phyloP scores from a whole-genome alignment of 2,797 vertebrate species.

The Naso thynnoides region DNA sequence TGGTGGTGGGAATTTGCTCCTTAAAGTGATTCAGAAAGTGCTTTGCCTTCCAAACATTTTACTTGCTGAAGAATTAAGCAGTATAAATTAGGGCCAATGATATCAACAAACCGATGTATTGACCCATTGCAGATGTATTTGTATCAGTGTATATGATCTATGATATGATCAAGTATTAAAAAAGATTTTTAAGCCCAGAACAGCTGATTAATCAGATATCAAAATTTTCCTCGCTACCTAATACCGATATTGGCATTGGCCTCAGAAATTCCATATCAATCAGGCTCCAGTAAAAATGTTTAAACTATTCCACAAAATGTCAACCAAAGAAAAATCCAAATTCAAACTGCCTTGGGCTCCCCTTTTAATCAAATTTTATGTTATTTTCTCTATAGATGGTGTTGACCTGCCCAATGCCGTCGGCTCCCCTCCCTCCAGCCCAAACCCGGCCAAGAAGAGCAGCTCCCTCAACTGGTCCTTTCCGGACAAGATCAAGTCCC shows the following conservation, averaged over 20 bases:
- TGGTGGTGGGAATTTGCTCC: slow-evolving; percentile 32
- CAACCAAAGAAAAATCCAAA: slow-evolving; percentile 4
- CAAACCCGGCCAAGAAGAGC: slow-evolving; percentile 93
- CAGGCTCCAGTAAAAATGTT: slow-evolving; percentile 4
- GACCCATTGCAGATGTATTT: too few species aligned
- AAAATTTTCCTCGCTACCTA: too few species aligned
- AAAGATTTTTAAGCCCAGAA: too few species aligned
- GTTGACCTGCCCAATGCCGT: slow-evolving; percentile 79
- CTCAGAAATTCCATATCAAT: too few species aligned
- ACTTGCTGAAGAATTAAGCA: neutral
- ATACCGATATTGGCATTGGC: too few species aligned
- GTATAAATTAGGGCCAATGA: too few species aligned
- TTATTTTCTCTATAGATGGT: slow-evolving; percentile 75
- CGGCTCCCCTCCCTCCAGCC: slow-evolving; percentile 91
- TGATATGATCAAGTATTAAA: too few species aligned
- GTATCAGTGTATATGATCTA: too few species aligned
- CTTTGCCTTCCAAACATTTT: slow-evolving; percentile 19
- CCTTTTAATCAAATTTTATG: slow-evolving; percentile 33
- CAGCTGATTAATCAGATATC: too few species aligned
- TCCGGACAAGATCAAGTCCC: slow-evolving; percentile 98
- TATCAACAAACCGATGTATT: too few species aligned
- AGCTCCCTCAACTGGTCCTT: slow-evolving; percentile 97
- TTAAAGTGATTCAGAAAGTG: neutral
- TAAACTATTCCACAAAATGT: slow-evolving; percentile 9
- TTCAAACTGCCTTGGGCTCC: neutral